Percentiles rank a stretch among this genome's conserved stretches.
These are phyloP conservation scores for Oryzias celebensis DNA, from an alignment of 2,113 vertebrate genomes.

Conservation along the genomic window DNA sequence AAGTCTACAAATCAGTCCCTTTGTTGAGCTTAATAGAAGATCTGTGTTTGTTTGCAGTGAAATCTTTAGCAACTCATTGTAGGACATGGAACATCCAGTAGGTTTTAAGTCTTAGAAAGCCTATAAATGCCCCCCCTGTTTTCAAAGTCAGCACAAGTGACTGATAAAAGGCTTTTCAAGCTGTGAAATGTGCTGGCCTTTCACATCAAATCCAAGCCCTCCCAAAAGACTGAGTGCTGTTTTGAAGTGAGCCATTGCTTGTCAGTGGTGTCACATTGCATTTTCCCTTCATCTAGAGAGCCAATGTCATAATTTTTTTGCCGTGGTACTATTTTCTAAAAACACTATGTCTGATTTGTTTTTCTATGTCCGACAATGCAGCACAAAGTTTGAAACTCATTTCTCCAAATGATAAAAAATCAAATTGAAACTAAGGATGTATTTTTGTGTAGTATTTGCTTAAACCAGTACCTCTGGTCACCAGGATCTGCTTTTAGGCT, in stretches of 20 bases:
- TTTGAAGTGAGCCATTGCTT: slow-evolving; percentile 60
- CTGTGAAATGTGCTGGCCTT: slow-evolving; percentile 66
- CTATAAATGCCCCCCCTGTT: slow-evolving; percentile 40
- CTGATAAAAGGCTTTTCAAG: slow-evolving; percentile 74
- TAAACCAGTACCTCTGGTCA: too few species aligned
- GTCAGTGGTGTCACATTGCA: slow-evolving; percentile 58
- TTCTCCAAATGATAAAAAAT: too few species aligned
- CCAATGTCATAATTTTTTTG: slow-evolving; percentile 41
- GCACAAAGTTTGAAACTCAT: too few species aligned
- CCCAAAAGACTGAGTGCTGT: slow-evolving; percentile 52
- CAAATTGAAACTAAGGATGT: too few species aligned
- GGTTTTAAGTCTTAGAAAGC: slow-evolving; percentile 38
- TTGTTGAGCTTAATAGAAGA: slow-evolving; percentile 11
- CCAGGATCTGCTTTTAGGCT: too few species aligned
- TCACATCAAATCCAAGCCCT: slow-evolving; percentile 45
- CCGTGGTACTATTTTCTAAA: slow-evolving; percentile 2
- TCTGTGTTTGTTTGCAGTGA: neutral
- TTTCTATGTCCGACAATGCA: too few species aligned
- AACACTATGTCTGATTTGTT: neutral
- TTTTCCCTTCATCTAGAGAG: slow-evolving; percentile 47
- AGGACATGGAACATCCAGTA: slow-evolving; percentile 36
- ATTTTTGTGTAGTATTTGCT: too few species aligned
- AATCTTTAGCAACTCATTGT: neutral
- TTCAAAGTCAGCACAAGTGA: slow-evolving; percentile 60
- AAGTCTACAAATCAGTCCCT: slow-evolving; percentile 1